A percentile compares a stretch with the other conserved stretches of the same genome.
Evolutionary conservation across 2,113 vertebrate genomes (phyloP).

Genomic region (Orthonyx spaldingii): DNA sequence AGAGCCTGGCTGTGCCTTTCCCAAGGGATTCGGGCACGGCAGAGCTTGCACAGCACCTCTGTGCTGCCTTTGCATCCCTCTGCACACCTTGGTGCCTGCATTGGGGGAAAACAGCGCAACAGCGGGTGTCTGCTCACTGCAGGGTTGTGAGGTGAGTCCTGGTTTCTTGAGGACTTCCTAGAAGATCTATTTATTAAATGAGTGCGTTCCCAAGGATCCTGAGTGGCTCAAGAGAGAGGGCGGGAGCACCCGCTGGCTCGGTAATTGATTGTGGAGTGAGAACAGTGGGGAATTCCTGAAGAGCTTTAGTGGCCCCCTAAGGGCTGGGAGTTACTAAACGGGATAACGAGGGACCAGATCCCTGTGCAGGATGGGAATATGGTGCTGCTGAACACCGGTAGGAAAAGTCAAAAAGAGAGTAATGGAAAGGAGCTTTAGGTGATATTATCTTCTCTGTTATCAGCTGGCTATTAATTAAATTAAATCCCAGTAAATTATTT

Average conservation of each 20-base stretch:
- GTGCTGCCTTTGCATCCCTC: background rate
- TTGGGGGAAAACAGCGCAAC: background rate
- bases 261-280: background rate
- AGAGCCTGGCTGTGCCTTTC: background rate
- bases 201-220: background rate
- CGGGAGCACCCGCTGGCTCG: background rate
- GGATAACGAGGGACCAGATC: background rate
- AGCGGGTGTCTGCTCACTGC: background rate
- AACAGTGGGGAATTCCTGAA: background rate
- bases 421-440: background rate
- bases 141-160: background rate
- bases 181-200: background rate
- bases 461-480: background rate
- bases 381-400: background rate
- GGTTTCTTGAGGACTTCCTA: background rate
- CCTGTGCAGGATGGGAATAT: fast-evolving
- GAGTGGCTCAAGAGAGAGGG: background rate
- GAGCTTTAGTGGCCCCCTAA: background rate
- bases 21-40: background rate
- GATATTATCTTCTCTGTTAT: background rate
- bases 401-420: background rate
- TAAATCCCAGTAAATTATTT: background rate
- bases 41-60: background rate
- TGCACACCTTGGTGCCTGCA: background rate
- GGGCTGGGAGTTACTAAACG: background rate